phyloP scores from a whole-genome alignment of 1,140 invertebrate genomes.

The Platyura marginata region DNA sequence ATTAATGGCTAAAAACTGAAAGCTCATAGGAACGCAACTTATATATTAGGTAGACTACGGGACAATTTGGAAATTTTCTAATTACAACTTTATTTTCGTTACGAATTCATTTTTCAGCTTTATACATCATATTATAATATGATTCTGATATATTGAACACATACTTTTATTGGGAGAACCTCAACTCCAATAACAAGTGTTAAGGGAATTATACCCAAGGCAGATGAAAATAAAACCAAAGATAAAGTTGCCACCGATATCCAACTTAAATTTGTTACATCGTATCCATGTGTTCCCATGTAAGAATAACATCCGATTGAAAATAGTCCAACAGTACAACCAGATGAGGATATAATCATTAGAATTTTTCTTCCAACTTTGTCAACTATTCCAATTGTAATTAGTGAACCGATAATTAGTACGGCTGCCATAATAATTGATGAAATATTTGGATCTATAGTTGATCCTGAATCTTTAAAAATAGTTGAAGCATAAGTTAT shows the following conservation, averaged over 20 bases:
- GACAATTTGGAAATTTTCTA: neutral
- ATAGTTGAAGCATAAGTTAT: constrained; percentile 29
- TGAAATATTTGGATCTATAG: constrained; percentile 34
- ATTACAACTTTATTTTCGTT: neutral
- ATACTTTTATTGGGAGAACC: constrained; percentile 16
- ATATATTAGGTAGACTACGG: neutral
- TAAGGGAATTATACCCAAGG: constrained; percentile 15
- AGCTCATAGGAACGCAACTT: too few relatives aligned
- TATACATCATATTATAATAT: neutral
- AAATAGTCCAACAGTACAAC: constrained; percentile 13
- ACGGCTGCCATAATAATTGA: constrained; percentile 51
- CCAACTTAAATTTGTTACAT: constrained; percentile 13
- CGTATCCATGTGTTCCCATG: constrained; percentile 4
- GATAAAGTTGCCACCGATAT: constrained; percentile 15
- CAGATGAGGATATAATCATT: constrained; percentile 18
- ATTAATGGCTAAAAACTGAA: neutral
- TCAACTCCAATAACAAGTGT: constrained; percentile 16
- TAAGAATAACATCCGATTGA: constrained; percentile 15
- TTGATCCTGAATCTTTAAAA: constrained; percentile 39
- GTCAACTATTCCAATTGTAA: constrained; percentile 18
- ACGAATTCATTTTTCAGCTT: neutral
- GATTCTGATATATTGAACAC: neutral
- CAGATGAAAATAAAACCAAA: constrained; percentile 14
- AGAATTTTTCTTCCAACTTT: constrained; percentile 16
- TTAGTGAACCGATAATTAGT: constrained; percentile 16